These are phyloP conservation scores for Chaetops frenatus DNA, from an alignment of 2,113 vertebrate genomes.

Conservation along the genomic window DNA sequence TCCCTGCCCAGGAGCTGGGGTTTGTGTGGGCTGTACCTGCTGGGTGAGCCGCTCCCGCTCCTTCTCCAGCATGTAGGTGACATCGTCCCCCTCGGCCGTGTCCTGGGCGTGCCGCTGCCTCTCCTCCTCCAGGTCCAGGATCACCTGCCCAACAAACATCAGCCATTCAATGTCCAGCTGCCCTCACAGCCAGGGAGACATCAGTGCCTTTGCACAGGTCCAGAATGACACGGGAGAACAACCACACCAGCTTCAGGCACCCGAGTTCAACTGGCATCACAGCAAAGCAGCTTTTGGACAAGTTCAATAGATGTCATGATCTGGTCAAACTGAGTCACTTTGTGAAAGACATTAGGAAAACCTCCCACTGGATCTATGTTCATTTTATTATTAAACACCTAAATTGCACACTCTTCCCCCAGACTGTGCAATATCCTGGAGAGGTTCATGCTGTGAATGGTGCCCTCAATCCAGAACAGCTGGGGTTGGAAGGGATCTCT, in stretches of 20 bases:
- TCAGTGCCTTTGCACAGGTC: rapidly evolving
- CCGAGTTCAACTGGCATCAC: rapidly evolving
- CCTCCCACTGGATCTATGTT: background rate
- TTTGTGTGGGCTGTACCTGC: slow-evolving; percentile 74
- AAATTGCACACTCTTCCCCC: background rate
- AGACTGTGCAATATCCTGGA: background rate
- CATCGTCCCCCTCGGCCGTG: slow-evolving; percentile 93
- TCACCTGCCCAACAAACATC: slow-evolving; percentile 78
- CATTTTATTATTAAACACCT: background rate
- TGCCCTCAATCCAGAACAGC: background rate
- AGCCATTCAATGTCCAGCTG: background rate
- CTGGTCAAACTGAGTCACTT: background rate
- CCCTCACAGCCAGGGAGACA: background rate
- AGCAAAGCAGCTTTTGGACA: background rate
- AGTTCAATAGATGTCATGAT: rapidly evolving
- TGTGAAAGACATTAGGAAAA: background rate
- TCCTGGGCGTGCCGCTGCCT: slow-evolving; percentile 91
- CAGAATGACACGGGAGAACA: rapidly evolving
- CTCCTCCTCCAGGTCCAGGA: slow-evolving; percentile 94
- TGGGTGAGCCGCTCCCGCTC: slow-evolving; percentile 92
- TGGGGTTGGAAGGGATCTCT: background rate
- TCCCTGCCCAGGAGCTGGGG: background rate
- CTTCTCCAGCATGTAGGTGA: slow-evolving; percentile 98
- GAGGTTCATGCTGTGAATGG: rapidly evolving
- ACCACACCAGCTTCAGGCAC: rapidly evolving